Evolutionary conservation across 2,113 vertebrate species (phyloP).

Genomic region (Microcebus jonahi): DNA sequence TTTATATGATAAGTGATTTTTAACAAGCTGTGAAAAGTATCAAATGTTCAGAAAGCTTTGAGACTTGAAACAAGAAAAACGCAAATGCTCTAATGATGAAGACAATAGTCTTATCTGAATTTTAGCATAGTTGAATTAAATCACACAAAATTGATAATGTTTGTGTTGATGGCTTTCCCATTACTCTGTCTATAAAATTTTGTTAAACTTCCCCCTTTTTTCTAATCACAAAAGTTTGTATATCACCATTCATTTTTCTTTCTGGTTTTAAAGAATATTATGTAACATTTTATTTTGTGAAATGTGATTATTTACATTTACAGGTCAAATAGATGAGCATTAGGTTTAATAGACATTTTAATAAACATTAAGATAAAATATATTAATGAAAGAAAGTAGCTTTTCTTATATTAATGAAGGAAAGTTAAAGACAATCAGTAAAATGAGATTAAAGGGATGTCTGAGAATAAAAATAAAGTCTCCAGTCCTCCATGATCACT

Average conservation of each 20-base stretch:
- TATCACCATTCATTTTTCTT: background rate
- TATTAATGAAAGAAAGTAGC: slow-evolving; percentile 5
- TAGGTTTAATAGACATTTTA: background rate
- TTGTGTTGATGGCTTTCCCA: background rate
- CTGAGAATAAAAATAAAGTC: background rate
- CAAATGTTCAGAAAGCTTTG: background rate
- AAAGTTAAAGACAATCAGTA: background rate
- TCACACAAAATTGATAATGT: background rate
- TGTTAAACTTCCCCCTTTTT: background rate
- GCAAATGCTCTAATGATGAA: background rate
- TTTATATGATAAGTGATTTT: slow-evolving; percentile 17
- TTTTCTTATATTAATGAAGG: background rate
- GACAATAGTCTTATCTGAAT: background rate
- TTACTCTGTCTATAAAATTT: background rate
- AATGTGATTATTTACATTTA: background rate
- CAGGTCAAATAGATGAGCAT: background rate
- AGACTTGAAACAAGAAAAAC: background rate
- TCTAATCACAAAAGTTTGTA: background rate
- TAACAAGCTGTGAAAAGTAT: background rate
- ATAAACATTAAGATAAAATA: background rate
- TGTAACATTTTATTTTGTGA: slow-evolving; percentile 20
- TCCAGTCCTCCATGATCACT: background rate
- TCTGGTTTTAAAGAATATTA: background rate
- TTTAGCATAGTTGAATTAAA: background rate
- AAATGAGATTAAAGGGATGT: background rate